Evolutionary conservation across 2,797 vertebrate genomes (phyloP).

Genomic region (Scyliorhinus canicula): DNA sequence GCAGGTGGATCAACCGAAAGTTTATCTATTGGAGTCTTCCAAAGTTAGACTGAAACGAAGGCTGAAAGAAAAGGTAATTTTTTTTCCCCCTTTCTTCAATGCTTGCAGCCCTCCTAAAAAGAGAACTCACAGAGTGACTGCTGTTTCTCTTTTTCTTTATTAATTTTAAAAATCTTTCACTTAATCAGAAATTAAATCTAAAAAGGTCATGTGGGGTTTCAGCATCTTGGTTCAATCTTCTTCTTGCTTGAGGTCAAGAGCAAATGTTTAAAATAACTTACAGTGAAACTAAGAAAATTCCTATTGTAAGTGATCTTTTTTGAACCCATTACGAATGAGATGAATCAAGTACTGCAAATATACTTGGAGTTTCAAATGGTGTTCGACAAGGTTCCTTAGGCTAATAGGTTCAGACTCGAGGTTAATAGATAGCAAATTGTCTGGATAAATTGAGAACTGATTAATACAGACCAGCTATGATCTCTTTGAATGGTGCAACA

Average conservation of each 20-base stretch:
- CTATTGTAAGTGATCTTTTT: background rate
- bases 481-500: background rate
- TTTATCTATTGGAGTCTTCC: slow-evolving; percentile 87
- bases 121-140: background rate
- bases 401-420: background rate
- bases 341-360: background rate
- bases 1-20: slow-evolving; percentile 61
- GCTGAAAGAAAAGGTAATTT: slow-evolving; percentile 86
- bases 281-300: background rate
- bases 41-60: slow-evolving; percentile 89
- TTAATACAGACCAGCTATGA: background rate
- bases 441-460: background rate
- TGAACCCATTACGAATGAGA: background rate
- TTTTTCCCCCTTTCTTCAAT: background rate
- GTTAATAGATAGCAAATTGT: background rate
- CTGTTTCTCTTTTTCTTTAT: background rate
- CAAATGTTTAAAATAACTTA: too few relatives aligned
- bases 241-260: background rate
- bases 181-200: background rate
- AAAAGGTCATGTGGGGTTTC: background rate
- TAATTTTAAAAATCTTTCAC: background rate
- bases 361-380: background rate
- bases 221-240: background rate
- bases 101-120: background rate
- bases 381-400: background rate